Evolutionary conservation across 2,113 vertebrate species (phyloP), one percentile per base, ranked within the genome.

Genomic region (Synchiropus splendidus): DNA sequence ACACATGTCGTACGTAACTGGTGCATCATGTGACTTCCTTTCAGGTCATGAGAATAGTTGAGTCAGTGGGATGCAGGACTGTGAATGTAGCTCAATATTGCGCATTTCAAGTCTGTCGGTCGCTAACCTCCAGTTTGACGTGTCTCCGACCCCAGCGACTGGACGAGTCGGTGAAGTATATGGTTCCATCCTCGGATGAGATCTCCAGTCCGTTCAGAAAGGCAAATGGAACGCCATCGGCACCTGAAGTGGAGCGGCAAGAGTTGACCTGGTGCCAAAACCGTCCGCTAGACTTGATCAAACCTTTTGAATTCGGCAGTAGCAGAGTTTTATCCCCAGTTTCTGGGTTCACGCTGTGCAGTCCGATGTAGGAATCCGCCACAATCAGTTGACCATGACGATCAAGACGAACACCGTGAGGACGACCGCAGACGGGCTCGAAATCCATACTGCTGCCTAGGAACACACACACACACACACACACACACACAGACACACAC

Each of bases 101-200:
- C 21, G 8, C 21, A 27, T 4, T 4, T 27, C 8, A 27, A 8
- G 3, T 34, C 6, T 16, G 10, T n/a, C 10, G 6, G 14, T 12
- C 0, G 12, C 45, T 79, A 61, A 83, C 80, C 77, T 85, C 79
- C 3, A 81, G 77, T 47, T 67, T 80, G 45, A 84, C 83, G 35
- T 87, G 81, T 45, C 39, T 31, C 31, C 83, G 77, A 15, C 82
- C 79, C 81, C 84, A 85, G 27, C 81, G 81, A 21, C 78, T 85
- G 45, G 83, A 85, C 0, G 82, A 86, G 71, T 86, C 83, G 0
- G 71, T 86, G 61, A 87, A 89, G 54, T 77, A 85, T 39, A 86
- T 57, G 1, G 66, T 55, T 0, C 75, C 84, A 3, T 80, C 74
- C 14, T 58, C 54, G 16, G 78, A 52, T 45, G 81, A 82, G 47